A percentile compares a stretch with the other conserved stretches of the same genome.
phyloP scores from a whole-genome alignment of 2,797 vertebrate species.

The Enteromius unitaeniatus region DNA sequence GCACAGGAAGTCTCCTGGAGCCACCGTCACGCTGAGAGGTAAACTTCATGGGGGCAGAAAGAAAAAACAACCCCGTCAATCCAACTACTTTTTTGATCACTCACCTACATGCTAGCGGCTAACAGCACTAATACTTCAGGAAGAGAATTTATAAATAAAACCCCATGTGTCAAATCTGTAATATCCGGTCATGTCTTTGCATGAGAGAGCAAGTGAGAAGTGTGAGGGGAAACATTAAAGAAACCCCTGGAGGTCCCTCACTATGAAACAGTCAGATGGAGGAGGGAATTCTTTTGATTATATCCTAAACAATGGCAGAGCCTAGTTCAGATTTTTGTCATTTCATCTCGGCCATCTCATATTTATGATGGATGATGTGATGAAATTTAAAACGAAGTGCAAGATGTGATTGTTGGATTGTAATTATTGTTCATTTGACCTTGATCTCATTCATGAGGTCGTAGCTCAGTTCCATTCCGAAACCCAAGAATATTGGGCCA shows the following conservation, averaged over 20 bases:
- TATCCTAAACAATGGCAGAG: conserved; percentile 9
- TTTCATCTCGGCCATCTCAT: conserved; percentile 21
- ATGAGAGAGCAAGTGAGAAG: conserved; percentile 57
- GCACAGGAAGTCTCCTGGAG: conserved; percentile 36
- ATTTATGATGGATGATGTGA: conserved; percentile 48
- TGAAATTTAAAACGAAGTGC: conserved; percentile 43
- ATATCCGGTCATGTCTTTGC: conserved; percentile 72
- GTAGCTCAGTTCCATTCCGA: conserved; percentile 25
- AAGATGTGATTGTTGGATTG: conserved; percentile 37
- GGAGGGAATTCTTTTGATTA: conserved; percentile 10
- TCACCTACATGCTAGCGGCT: conserved; percentile 53
- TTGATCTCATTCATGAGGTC: conserved; percentile 24
- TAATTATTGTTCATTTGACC: conserved; percentile 41
- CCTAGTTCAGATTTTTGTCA: conserved; percentile 18
- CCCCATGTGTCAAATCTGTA: conserved; percentile 72
- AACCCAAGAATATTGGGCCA: conserved; percentile 26
- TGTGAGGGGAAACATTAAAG: conserved; percentile 68
- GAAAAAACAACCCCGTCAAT: conserved; percentile 36
- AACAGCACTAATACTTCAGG: conserved; percentile 68
- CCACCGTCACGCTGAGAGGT: conserved; percentile 43
- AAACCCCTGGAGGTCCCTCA: conserved; percentile 62
- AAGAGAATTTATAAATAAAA: conserved; percentile 71
- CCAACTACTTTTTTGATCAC: conserved; percentile 37
- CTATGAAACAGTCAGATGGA: conserved; percentile 22
- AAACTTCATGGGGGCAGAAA: conserved; percentile 39